Conservation (phyloP, 2,888 invertebrate genomes). For the Anodontia alba region DNA sequence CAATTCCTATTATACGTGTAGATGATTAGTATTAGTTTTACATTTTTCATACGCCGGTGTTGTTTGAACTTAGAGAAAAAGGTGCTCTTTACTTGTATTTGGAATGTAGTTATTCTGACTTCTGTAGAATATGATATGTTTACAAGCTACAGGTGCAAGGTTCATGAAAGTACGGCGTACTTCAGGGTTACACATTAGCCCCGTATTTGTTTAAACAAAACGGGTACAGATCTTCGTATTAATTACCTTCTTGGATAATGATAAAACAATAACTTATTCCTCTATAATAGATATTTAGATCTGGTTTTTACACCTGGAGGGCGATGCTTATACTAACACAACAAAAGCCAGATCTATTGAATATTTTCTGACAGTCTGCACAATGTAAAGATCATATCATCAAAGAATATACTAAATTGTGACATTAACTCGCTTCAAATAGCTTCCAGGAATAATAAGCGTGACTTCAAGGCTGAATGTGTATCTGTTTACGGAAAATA, state of each 20-base stretch:
- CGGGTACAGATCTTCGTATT: neutral
- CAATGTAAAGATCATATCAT: constrained; percentile 6
- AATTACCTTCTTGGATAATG: neutral
- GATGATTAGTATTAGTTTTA: too few relatives aligned
- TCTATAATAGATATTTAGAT: constrained; percentile 11
- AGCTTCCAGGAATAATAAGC: constrained; percentile 13
- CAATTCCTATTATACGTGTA: too few relatives aligned
- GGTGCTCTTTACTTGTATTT: too few relatives aligned
- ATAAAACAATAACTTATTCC: constrained; percentile 6
- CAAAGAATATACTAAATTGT: neutral
- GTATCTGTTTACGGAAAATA: neutral
- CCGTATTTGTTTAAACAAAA: constrained; percentile 14
- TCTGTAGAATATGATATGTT: neutral
- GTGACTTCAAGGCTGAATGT: constrained; percentile 5
- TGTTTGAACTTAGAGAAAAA: too few relatives aligned
- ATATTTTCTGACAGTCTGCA: constrained; percentile 8
- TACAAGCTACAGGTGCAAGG: neutral
- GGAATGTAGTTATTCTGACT: too few relatives aligned
- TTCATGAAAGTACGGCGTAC: neutral
- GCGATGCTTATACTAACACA: constrained; percentile 3
- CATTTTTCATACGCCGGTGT: too few relatives aligned
- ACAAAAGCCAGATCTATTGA: neutral
- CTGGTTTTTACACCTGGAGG: constrained; percentile 17
- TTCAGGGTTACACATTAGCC: constrained; percentile 3
- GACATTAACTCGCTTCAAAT: neutral